Evolutionary conservation across 2,888 invertebrate species (phyloP).

Genomic region (Trimorus sp.): DNA sequence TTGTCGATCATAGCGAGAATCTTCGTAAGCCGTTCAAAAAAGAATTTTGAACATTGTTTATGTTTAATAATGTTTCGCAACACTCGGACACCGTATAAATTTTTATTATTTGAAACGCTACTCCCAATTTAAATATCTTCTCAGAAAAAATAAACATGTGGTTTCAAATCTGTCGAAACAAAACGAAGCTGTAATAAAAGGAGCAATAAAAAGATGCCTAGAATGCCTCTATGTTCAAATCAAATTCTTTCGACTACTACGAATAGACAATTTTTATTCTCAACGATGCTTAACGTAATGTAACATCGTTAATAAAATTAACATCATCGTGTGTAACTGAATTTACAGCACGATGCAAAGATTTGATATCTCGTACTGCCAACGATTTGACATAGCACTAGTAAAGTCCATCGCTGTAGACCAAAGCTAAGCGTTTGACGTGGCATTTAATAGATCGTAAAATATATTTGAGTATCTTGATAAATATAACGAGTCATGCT

Average conservation of each 20-base stretch:
- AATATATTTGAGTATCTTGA: constrained; percentile 80
- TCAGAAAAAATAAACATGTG: too few relatives aligned
- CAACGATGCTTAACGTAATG: constrained; percentile 19
- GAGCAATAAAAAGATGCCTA: too few relatives aligned
- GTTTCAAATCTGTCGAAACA: too few relatives aligned
- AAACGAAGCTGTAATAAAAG: too few relatives aligned
- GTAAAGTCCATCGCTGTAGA: constrained; percentile 64
- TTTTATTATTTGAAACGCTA: too few relatives aligned
- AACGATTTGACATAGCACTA: constrained; percentile 45
- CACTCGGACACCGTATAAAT: too few relatives aligned
- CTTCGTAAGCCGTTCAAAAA: too few relatives aligned
- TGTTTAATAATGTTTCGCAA: too few relatives aligned
- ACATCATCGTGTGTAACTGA: constrained; percentile 33
- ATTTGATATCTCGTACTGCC: constrained; percentile 46
- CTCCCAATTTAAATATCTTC: too few relatives aligned
- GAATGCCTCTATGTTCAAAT: too few relatives aligned
- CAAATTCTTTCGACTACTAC: not conserved
- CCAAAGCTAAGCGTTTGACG: constrained; percentile 76
- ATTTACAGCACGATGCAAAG: constrained; percentile 40
- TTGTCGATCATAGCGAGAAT: too few relatives aligned
- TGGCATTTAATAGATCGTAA: constrained; percentile 81
- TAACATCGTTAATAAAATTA: constrained; percentile 43
- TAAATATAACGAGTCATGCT: constrained; percentile 80
- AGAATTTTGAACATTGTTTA: too few relatives aligned
- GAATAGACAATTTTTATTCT: constrained; percentile 24